These are phyloP conservation scores for Cataglyphis cursor DNA, from an alignment of 2,888 invertebrate genomes.

Conservation along the genomic window DNA sequence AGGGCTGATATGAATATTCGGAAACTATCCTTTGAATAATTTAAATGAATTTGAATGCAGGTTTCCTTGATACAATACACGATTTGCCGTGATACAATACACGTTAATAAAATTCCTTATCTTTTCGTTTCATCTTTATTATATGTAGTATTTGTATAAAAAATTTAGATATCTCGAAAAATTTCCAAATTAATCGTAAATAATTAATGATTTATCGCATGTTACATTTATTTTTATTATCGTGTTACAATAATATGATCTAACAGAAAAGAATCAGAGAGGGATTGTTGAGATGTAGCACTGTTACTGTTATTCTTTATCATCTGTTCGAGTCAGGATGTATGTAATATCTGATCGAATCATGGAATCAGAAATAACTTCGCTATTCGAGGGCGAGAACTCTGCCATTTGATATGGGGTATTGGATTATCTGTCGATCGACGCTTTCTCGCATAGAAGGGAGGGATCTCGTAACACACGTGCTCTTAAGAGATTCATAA, in stretches of 20 bases:
- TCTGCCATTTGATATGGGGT: conserved; percentile 38
- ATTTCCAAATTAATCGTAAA: background rate
- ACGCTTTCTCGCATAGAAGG: background rate
- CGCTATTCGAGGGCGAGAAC: conserved; percentile 3
- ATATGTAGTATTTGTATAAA: background rate
- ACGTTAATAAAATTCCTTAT: background rate
- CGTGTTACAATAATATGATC: background rate
- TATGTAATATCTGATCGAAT: background rate
- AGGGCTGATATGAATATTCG: conserved; percentile 6
- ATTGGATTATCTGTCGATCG: conserved; percentile 33
- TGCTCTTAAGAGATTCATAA: conserved; percentile 29
- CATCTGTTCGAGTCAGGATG: background rate
- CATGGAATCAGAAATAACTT: background rate
- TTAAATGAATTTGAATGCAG: background rate
- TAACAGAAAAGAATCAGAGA: background rate
- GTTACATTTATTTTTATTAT: background rate
- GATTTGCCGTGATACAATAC: no score
- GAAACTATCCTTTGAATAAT: background rate
- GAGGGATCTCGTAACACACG: conserved; percentile 23
- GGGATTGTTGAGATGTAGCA: background rate
- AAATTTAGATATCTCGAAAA: background rate
- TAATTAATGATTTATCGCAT: background rate
- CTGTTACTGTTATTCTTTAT: background rate
- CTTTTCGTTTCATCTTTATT: background rate
- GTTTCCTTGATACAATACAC: no score